Conservation (phyloP, 2,113 vertebrate genomes). For the Pygathrix nemaeus region DNA sequence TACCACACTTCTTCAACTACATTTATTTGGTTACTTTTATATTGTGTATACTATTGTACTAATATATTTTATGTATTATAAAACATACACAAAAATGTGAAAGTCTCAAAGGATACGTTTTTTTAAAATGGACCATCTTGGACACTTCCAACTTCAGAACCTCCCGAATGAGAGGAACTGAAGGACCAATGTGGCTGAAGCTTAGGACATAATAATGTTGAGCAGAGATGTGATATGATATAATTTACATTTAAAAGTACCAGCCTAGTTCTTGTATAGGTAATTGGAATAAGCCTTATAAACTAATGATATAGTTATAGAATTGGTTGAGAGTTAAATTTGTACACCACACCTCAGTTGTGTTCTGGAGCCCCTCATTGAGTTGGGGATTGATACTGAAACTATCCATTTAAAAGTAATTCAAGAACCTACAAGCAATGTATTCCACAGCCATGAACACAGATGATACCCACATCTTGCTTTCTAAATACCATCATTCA, state of each 20-base stretch:
- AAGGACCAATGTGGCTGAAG: not conserved
- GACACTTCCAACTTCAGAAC: not conserved
- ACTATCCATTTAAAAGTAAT: not conserved
- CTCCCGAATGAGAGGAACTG: not conserved
- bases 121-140: not conserved
- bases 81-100: not conserved
- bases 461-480: not conserved
- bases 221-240: not conserved
- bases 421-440: not conserved
- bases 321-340: not conserved
- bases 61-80: not conserved
- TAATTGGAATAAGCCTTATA: not conserved
- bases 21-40: not conserved
- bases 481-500: not conserved
- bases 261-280: not conserved
- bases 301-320: not conserved
- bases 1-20: not conserved
- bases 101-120: not conserved
- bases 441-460: not conserved
- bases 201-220: not conserved
- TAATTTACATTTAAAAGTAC: not conserved
- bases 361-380: not conserved
- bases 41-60: not conserved
- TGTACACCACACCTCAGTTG: not conserved
- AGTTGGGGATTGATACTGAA: not conserved